Conservation (phyloP, 2,888 invertebrate species). For the Timema cristinae region DNA sequence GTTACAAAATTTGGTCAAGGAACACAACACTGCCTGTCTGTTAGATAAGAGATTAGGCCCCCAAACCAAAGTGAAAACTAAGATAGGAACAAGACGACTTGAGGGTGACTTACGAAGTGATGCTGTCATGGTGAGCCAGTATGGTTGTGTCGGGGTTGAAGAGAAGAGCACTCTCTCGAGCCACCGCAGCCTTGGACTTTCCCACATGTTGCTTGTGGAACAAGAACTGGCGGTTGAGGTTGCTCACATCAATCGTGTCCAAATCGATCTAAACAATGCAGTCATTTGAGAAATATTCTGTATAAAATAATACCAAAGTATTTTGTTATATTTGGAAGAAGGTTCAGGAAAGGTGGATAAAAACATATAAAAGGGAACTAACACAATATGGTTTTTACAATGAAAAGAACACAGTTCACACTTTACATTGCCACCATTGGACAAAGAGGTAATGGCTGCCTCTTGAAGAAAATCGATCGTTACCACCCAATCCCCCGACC, state of each 20-base stretch:
- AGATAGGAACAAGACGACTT: not conserved
- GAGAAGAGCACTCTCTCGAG: slow-evolving; percentile 79
- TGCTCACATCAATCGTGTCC: slow-evolving; percentile 99
- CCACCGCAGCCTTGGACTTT: slow-evolving; percentile 91
- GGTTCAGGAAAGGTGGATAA: too few species aligned
- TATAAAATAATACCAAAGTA: too few species aligned
- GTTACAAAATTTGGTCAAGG: not conserved
- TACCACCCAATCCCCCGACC: too few species aligned
- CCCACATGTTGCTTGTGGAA: slow-evolving; percentile 98
- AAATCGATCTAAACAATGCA: slow-evolving; percentile 81
- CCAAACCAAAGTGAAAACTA: not conserved
- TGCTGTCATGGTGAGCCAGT: slow-evolving; percentile 86
- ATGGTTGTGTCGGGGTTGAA: slow-evolving; percentile 89
- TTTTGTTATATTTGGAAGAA: too few species aligned
- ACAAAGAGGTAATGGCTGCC: too few species aligned
- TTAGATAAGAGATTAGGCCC: not conserved
- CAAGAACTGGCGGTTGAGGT: slow-evolving; percentile 97
- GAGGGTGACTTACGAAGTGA: slow-evolving; percentile 67
- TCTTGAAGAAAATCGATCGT: too few species aligned
- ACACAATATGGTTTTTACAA: too few species aligned
- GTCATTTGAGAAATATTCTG: too few species aligned
- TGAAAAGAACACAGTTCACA: too few species aligned
- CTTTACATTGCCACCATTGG: too few species aligned
- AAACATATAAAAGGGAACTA: too few species aligned
- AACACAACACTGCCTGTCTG: not conserved